Conservation (phyloP, 2,113 vertebrate species). For the Telmatochromis sp. region DNA sequence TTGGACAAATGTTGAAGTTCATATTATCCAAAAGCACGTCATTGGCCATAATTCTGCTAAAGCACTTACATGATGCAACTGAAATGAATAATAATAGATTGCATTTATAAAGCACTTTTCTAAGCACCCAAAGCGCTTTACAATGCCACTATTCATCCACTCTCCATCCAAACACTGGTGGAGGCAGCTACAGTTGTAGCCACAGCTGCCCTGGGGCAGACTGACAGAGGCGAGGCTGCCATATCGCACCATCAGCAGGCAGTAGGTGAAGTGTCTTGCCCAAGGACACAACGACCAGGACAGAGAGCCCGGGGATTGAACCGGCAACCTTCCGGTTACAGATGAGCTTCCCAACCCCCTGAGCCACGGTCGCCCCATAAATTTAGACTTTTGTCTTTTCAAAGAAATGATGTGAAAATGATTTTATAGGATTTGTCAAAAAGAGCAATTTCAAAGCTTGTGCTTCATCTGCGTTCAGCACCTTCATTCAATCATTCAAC, state of each 20-base stretch:
- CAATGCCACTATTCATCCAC: rapidly evolving
- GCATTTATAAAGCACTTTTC: rapidly evolving
- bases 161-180: neutral
- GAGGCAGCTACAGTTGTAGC: rapidly evolving
- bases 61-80: neutral
- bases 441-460: neutral
- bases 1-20: neutral
- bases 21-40: neutral
- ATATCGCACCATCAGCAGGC: rapidly evolving
- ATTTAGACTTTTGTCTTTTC: neutral
- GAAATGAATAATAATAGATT: neutral
- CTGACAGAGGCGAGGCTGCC: rapidly evolving
- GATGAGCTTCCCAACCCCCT: rapidly evolving
- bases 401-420: neutral
- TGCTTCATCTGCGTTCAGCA: neutral
- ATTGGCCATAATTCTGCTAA: neutral
- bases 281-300: neutral
- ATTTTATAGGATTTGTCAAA: neutral
- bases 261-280: rapidly evolving
- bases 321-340: rapidly evolving
- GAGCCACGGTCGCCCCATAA: rapidly evolving
- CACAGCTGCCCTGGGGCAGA: neutral
- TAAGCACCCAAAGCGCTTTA: rapidly evolving
- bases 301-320: rapidly evolving
- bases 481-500: neutral